A percentile compares a stretch with the other conserved stretches of the same genome.
These are phyloP conservation scores for Phasianus colchicus DNA, from an alignment of 2,113 vertebrate species.

Conservation along the genomic window DNA sequence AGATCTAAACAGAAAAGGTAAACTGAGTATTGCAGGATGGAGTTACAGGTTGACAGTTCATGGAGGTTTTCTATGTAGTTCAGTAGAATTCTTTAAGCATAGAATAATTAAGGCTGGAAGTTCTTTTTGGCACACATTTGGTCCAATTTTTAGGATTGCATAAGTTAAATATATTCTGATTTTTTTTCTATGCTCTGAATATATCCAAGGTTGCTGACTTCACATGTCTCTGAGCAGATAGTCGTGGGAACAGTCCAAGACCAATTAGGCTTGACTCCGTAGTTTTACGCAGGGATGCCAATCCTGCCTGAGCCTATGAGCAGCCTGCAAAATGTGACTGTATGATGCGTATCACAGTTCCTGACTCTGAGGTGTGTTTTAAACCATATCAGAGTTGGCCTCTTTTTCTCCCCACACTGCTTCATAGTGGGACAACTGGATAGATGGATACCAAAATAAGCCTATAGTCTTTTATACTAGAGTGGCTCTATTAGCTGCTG, in stretches of 20 bases:
- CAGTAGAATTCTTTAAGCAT: not conserved
- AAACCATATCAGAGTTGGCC: rapidly evolving
- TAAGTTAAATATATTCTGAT: not conserved
- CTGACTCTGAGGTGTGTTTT: not conserved
- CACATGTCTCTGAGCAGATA: not conserved
- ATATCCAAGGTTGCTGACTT: not conserved
- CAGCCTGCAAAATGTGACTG: not conserved
- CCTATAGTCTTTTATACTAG: not conserved
- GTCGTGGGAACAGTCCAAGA: not conserved
- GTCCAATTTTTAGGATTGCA: not conserved
- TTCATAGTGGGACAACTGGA: not conserved
- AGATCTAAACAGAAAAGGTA: not conserved
- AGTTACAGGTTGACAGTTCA: not conserved
- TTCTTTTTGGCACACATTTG: not conserved
- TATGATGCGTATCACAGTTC: rapidly evolving
- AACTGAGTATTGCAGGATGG: not conserved
- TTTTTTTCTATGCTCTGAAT: not conserved
- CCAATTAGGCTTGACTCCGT: rapidly evolving
- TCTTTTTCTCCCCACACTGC: not conserved
- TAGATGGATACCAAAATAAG: not conserved
- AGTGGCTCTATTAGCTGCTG: not conserved
- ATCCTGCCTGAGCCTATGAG: not conserved
- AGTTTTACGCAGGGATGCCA: not conserved
- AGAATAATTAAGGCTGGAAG: not conserved
- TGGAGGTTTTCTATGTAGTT: not conserved